Base-by-base conservation (phyloP, 2,797 vertebrate species). In the Gymnothorax javanicus region DNA sequence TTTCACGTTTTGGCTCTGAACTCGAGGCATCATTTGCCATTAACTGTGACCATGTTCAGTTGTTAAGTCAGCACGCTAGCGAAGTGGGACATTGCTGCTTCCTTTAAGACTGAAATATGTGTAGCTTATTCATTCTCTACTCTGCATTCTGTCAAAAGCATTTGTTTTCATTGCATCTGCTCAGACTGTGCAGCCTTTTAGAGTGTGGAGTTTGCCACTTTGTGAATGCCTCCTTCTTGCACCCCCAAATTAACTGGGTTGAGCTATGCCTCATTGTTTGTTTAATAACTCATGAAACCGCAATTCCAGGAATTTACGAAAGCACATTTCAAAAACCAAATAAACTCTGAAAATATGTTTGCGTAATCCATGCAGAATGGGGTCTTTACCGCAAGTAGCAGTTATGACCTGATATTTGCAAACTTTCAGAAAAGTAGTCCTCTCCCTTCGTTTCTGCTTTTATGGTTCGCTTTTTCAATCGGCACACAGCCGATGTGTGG, bases 51-150 rank as follows among this genome's bases (percentile, higher is more conserved):
- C 62, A 58, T 62, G 75, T 25, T 54, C 71, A 52, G 23, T 54
- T 87, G 58, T 54, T 73, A 56, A 54, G 43, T 87, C 82, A 71
- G 54, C 58, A 60, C 59, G 13, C 67, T 82, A 59, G 82, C 84
- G 82, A 56, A 87, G 57, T 73, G 83, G 81, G 67, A 60, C n/a
- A 43, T 69, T 13, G 52, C 86, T 25, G 54, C 67, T 11, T 54
- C 20, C 50, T 57, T 23, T 25, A 60, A 17, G 27, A 54, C 20
- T 23, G 9, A 50, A 33, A 54, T 20, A 54, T 23, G 20, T 79
- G 15, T 77, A 9, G 17, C 25, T 12, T 69, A 54, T 84, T 85
- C 54, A 56, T 59, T 58, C 58, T 59, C 59, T 54, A 59, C 50
- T 15, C 23, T 67, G 57, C 23, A 57, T 85, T 71, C 52, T 85